phyloP scores from a whole-genome alignment of 2,113 vertebrate genomes.

The Plectropomus leopardus region DNA sequence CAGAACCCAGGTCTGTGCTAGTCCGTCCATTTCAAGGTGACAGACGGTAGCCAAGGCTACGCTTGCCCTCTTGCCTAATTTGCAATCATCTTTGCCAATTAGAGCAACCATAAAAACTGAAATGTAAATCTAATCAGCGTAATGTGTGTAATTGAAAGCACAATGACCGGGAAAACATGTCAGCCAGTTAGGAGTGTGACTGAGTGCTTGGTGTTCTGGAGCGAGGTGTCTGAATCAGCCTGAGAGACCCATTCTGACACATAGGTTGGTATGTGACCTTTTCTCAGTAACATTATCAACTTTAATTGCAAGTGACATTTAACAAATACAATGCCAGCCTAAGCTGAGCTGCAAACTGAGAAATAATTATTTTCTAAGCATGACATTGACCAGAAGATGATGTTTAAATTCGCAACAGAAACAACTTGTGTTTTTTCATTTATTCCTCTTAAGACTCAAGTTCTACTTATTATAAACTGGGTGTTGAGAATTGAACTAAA shows the following conservation, averaged over 20 bases:
- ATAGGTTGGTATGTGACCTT: slow-evolving; percentile 82
- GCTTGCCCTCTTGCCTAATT: slow-evolving; percentile 78
- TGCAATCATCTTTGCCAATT: slow-evolving; percentile 86
- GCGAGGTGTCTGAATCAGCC: slow-evolving; percentile 60
- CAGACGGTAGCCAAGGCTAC: slow-evolving; percentile 60
- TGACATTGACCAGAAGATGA: slow-evolving; percentile 71
- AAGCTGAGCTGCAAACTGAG: slow-evolving; percentile 67
- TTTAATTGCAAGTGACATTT: slow-evolving; percentile 89
- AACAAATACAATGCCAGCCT: slow-evolving; percentile 83
- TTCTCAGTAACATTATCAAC: slow-evolving; percentile 82
- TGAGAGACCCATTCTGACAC: slow-evolving; percentile 48
- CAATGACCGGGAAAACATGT: slow-evolving; percentile 80
- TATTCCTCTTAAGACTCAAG: neutral
- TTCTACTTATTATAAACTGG: neutral
- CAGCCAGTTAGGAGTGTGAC: slow-evolving; percentile 72
- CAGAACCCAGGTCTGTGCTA: slow-evolving; percentile 51
- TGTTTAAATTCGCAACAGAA: slow-evolving; percentile 54
- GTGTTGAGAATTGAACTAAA: neutral
- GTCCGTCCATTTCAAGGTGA: slow-evolving; percentile 84
- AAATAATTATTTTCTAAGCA: slow-evolving; percentile 77
- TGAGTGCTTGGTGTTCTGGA: slow-evolving; percentile 48
- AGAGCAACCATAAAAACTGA: slow-evolving; percentile 79
- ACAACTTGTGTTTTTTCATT: neutral
- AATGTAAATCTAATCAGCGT: slow-evolving; percentile 85
- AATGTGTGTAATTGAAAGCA: slow-evolving; percentile 85